Conservation (phyloP, 2,113 vertebrate species). For the Nematolebias whitei region DNA sequence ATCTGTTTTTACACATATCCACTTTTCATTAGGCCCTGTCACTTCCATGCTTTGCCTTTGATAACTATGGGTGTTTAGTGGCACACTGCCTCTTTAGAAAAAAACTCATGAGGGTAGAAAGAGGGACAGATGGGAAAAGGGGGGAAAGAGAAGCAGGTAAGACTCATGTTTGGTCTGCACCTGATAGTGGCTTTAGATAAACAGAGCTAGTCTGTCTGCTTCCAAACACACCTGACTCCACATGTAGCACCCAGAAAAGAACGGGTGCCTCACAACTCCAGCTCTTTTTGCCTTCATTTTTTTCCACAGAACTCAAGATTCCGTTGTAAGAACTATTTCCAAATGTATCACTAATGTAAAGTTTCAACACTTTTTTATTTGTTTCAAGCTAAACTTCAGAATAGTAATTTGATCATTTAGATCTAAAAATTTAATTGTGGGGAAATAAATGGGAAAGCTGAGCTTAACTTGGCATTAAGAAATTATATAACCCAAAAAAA, state of each 20-base stretch:
- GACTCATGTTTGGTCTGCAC: constrained; percentile 67
- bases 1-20: constrained; percentile 13
- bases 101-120: constrained; percentile 45
- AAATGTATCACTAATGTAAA: background rate
- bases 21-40: constrained; percentile 36
- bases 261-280: background rate
- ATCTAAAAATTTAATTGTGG: too few species aligned
- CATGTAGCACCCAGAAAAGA: constrained; percentile 47
- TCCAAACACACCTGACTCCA: constrained; percentile 75
- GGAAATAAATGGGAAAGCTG: too few species aligned
- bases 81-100: constrained; percentile 57
- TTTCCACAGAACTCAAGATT: background rate
- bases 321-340: background rate
- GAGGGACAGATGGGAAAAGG: constrained; percentile 23
- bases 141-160: constrained; percentile 31
- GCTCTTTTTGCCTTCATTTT: background rate
- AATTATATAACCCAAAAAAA: too few species aligned
- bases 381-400: too few species aligned
- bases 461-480: too few species aligned
- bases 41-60: constrained; percentile 46
- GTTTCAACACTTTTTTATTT: too few species aligned
- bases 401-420: too few species aligned
- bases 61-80: constrained; percentile 47
- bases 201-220: constrained; percentile 58
- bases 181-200: constrained; percentile 61